Percentiles rank a stretch among this genome's conserved stretches.
These are phyloP conservation scores for Syrmaticus mikado DNA, from an alignment of 2,113 vertebrate species.

Conservation along the genomic window DNA sequence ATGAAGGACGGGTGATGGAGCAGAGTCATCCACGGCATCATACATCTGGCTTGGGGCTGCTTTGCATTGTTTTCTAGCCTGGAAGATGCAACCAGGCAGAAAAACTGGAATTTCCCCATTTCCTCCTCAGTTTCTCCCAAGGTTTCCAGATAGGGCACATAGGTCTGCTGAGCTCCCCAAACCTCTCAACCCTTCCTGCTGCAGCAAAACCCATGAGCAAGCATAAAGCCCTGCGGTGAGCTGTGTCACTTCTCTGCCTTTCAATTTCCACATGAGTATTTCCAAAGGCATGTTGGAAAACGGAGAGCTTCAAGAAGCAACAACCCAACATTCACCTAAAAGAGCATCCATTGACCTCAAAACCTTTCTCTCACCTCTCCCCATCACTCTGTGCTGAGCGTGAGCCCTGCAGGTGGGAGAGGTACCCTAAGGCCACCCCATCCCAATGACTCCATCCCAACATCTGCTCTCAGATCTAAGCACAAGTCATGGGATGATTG, in stretches of 20 bases:
- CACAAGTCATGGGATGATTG: no score
- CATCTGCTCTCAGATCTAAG: no score
- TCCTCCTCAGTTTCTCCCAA: no score
- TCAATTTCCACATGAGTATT: background rate
- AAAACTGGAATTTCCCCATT: background rate
- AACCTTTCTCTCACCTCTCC: background rate
- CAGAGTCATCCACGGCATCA: no score
- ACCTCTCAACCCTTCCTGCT: background rate
- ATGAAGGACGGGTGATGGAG: no score
- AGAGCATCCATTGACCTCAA: rapidly evolving
- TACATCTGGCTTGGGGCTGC: background rate
- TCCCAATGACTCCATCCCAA: no score
- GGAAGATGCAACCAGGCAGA: background rate
- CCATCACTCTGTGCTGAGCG: rapidly evolving
- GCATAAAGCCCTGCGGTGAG: rapidly evolving
- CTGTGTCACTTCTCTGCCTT: background rate
- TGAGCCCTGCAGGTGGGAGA: background rate
- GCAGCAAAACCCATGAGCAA: background rate
- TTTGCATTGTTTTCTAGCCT: background rate
- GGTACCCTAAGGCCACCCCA: background rate
- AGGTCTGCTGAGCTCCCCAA: no score
- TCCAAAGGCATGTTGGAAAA: background rate
- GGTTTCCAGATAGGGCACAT: background rate
- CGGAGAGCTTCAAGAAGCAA: background rate
- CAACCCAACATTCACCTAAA: background rate